A percentile compares a stretch with the other conserved stretches of the same genome.
phyloP scores from a whole-genome alignment of 2,113 vertebrate species.

The Kryptolebias marmoratus region DNA sequence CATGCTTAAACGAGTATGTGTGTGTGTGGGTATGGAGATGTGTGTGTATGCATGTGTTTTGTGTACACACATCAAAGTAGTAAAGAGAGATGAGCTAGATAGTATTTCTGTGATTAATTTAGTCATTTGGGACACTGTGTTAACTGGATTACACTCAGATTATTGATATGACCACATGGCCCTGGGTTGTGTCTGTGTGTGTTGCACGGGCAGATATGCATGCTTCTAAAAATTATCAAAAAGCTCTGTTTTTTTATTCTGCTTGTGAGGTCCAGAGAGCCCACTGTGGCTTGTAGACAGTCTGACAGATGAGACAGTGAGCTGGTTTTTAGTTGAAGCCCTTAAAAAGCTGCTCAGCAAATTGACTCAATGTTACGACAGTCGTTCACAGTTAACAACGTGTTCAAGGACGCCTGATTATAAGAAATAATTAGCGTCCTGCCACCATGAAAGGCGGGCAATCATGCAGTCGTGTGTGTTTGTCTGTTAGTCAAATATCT shows the following conservation, averaged over 20 bases:
- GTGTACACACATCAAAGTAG: constrained; percentile 70
- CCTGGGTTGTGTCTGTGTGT: constrained; percentile 59
- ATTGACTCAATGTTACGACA: constrained; percentile 15
- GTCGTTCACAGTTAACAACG: constrained; percentile 7
- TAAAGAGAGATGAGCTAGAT: constrained; percentile 71
- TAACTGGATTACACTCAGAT: constrained; percentile 81
- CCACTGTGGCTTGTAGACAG: not conserved
- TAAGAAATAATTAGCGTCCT: not conserved
- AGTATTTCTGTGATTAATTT: constrained; percentile 80
- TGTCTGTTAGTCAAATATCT: too few species aligned
- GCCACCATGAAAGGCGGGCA: too few species aligned
- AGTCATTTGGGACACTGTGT: constrained; percentile 81
- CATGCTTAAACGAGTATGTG: constrained; percentile 7
- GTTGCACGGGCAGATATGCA: constrained; percentile 34
- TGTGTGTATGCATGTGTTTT: constrained; percentile 7
- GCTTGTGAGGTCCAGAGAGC: constrained; percentile 70
- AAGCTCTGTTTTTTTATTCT: constrained; percentile 51
- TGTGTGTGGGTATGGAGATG: constrained; percentile 5
- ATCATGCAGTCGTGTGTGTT: too few species aligned
- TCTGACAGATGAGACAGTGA: constrained; percentile 14
- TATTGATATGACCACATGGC: constrained; percentile 75
- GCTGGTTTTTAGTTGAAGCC: constrained; percentile 15
- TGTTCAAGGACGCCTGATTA: constrained; percentile 8
- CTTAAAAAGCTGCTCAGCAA: constrained; percentile 21
- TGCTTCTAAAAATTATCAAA: constrained; percentile 54